Evolutionary conservation across 2,797 vertebrate species (phyloP), one percentile per base, ranked within the genome.

Genomic region (Megaceryle alcyon): DNA sequence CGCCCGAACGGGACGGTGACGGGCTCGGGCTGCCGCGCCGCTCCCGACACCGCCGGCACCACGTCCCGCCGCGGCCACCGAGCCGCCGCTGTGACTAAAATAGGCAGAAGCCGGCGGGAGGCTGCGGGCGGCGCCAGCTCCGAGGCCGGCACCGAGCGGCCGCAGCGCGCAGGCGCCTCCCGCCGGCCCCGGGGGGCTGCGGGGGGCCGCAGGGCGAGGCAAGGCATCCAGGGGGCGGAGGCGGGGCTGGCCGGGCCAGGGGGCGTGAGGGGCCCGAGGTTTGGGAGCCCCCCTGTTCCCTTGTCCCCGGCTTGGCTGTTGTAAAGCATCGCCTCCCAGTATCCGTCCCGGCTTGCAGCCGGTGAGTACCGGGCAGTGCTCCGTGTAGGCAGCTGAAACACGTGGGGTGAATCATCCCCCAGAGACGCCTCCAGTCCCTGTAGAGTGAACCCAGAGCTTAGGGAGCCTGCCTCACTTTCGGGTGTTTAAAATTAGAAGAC

Each of bases 51-150:
- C 8, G 44, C 8, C 66, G 18, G 35, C 29, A 20, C 33, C 25
- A 9, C 25, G 31, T 46, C 57, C 82, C 53, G 4, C 68, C 4
- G 3, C 78, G 19, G 35, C 12, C 80, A 18, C 57, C 35, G 26
- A n/a, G 73, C 70, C 72, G 90, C 82, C 63, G 91, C 89, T 20
- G 64, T 82, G 77, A 92, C 95, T 92, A 83, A 94, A 94, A 91
- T 84, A 94, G 95, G 95, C 90, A 93, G 82, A 17, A 75, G 84
- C 71, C 12, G 41, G 56, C 75, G 63, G 88, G 29, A 53, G 71
- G 85, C 89, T 39, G 77, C 69, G 78, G 83, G 88, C 76, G 86
- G 84, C 57, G 49, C 90, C 89, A 77, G 66, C 56, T 15, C 22
- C 63, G 82, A 60, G 77, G 79, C 43, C 6, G 66, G 13, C 37